Conservation (phyloP, 1,140 invertebrate genomes). For the Gryon sp. region DNA sequence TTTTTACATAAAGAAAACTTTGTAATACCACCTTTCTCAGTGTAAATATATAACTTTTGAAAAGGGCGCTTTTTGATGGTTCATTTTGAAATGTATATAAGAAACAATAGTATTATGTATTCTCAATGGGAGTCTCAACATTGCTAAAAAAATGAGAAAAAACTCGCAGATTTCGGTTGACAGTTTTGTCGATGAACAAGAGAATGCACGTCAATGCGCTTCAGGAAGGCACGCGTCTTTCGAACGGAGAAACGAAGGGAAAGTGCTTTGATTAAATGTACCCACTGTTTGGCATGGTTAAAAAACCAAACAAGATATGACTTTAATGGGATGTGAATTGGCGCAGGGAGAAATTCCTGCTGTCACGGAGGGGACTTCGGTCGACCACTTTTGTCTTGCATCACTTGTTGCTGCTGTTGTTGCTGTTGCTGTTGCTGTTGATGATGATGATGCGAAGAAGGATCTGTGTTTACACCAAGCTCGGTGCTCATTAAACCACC, state of each 20-base stretch:
- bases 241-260: slow-evolving; percentile 44
- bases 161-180: slow-evolving; percentile 2
- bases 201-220: slow-evolving; percentile 47
- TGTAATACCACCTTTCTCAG: no score
- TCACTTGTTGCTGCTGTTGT: slow-evolving; percentile 75
- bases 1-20: no score
- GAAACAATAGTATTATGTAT: no score
- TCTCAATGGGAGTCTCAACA: no score
- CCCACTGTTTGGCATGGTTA: slow-evolving; percentile 46
- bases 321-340: slow-evolving; percentile 31
- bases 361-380: slow-evolving; percentile 79
- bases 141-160: slow-evolving; percentile 23
- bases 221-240: slow-evolving; percentile 53
- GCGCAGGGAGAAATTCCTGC: slow-evolving; percentile 63
- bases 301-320: slow-evolving; percentile 58
- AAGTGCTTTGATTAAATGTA: slow-evolving; percentile 47
- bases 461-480: slow-evolving; percentile 71
- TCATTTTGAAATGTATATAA: no score
- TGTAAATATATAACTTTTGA: no score
- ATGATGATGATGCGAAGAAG: slow-evolving; percentile 73
- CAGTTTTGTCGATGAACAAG: slow-evolving; percentile 34
- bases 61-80: no score
- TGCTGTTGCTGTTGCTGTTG: slow-evolving; percentile 70
- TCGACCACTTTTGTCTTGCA: slow-evolving; percentile 76
- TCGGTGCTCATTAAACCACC: slow-evolving; percentile 74